These are phyloP conservation scores for Pitta sordida DNA, from an alignment of 2,113 vertebrate species.

Conservation along the genomic window DNA sequence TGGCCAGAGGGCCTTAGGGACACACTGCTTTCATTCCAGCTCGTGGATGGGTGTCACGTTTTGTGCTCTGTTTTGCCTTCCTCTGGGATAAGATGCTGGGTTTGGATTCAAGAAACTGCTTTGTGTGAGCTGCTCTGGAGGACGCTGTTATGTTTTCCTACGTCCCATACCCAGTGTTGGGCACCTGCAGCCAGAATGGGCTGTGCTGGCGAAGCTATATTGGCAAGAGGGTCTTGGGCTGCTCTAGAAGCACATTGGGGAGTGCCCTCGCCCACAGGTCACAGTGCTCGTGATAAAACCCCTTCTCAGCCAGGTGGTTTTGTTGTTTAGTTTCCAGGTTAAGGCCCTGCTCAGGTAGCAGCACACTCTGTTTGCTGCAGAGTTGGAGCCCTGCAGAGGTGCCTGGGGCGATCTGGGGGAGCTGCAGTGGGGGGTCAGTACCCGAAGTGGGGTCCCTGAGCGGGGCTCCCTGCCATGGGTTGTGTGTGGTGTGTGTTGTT, in stretches of 20 bases:
- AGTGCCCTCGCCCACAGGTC: background rate
- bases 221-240: background rate
- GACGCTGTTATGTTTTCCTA: accelerated
- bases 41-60: accelerated
- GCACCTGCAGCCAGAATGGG: accelerated
- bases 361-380: background rate
- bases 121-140: background rate
- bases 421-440: accelerated
- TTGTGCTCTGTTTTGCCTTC: background rate
- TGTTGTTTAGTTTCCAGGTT: background rate
- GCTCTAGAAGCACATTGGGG: accelerated
- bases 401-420: accelerated
- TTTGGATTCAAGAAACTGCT: background rate
- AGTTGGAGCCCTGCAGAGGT: accelerated
- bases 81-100: background rate
- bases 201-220: background rate
- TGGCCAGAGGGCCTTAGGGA: background rate
- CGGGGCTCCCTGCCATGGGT: background rate
- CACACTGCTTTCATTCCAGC: background rate
- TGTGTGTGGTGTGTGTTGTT: background rate
- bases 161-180: background rate
- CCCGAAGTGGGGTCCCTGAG: accelerated
- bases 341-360: background rate
- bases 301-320: background rate
- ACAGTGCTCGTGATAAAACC: background rate